Percentiles rank a stretch among this genome's conserved stretches.
phyloP scores from a whole-genome alignment of 2,797 vertebrate species.

The Distichodus sexfasciatus region DNA sequence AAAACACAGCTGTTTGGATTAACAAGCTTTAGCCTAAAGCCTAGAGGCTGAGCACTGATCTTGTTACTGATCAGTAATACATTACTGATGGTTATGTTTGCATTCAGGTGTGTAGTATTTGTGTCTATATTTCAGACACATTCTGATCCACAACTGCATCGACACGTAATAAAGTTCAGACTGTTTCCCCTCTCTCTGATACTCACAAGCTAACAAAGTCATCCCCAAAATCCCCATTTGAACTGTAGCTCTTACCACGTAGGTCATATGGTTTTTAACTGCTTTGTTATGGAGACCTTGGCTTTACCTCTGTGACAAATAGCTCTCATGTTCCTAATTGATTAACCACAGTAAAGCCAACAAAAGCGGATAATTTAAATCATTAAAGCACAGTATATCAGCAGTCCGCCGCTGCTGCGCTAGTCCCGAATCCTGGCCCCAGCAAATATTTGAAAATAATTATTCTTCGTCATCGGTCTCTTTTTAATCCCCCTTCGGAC shows the following conservation, averaged over 20 bases:
- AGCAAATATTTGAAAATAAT: slow-evolving; percentile 44
- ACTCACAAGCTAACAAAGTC: slow-evolving; percentile 54
- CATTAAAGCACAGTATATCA: slow-evolving; percentile 32
- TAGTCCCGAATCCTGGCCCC: slow-evolving; percentile 24
- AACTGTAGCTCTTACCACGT: slow-evolving; percentile 75
- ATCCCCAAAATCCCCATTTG: slow-evolving; percentile 79
- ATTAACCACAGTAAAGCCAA: slow-evolving; percentile 74
- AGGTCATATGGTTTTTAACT: slow-evolving; percentile 74
- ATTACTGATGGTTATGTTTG: slow-evolving; percentile 33
- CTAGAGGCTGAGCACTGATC: slow-evolving; percentile 27
- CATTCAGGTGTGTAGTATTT: not conserved
- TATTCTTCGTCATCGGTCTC: slow-evolving; percentile 22
- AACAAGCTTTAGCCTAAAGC: slow-evolving; percentile 27
- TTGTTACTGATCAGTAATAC: slow-evolving; percentile 34
- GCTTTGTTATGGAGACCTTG: slow-evolving; percentile 77
- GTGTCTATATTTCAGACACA: not conserved
- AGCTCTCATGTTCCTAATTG: slow-evolving; percentile 82
- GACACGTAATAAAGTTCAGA: slow-evolving; percentile 24
- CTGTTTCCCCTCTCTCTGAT: slow-evolving; percentile 47
- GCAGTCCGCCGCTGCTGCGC: not conserved
- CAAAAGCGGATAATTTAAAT: slow-evolving; percentile 59
- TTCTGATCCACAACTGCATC: not conserved
- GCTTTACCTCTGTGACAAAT: slow-evolving; percentile 80
- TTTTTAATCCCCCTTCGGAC: slow-evolving; percentile 24
- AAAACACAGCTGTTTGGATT: slow-evolving; percentile 34